Conservation (phyloP, 2,797 vertebrate species). For the Argya squamiceps region DNA sequence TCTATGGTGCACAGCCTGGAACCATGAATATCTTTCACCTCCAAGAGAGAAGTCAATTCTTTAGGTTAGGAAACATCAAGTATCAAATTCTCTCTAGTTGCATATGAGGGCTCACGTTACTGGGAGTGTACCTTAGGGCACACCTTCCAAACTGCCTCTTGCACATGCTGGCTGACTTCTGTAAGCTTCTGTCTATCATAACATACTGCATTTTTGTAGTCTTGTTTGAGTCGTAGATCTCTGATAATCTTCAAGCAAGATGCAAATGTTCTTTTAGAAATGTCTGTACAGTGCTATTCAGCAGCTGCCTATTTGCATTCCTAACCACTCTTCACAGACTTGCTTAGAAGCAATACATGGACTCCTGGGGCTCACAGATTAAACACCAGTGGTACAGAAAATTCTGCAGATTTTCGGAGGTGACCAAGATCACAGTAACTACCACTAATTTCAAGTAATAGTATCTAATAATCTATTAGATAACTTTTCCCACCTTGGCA, state of each 20-base stretch:
- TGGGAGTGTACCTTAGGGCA: neutral
- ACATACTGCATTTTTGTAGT: neutral
- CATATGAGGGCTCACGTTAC: neutral
- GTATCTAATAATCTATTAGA: too few relatives aligned
- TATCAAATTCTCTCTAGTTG: neutral
- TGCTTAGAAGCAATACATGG: neutral
- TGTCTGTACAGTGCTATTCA: neutral
- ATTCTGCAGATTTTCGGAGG: neutral
- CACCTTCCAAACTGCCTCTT: neutral
- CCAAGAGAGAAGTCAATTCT: neutral
- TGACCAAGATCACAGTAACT: neutral
- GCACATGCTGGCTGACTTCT: neutral
- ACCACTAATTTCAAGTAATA: neutral
- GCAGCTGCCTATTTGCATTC: accelerated
- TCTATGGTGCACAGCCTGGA: neutral
- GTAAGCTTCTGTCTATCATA: neutral
- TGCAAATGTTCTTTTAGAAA: neutral
- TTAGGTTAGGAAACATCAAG: neutral
- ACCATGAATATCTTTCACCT: neutral
- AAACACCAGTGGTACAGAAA: neutral
- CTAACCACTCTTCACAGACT: neutral
- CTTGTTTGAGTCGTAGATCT: neutral
- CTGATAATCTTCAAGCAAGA: neutral
- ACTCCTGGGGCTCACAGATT: neutral
- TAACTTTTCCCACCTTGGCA: neutral